Evolutionary conservation across 1,140 invertebrate species (phyloP).

Genomic region (Cryptotermes secundus): DNA sequence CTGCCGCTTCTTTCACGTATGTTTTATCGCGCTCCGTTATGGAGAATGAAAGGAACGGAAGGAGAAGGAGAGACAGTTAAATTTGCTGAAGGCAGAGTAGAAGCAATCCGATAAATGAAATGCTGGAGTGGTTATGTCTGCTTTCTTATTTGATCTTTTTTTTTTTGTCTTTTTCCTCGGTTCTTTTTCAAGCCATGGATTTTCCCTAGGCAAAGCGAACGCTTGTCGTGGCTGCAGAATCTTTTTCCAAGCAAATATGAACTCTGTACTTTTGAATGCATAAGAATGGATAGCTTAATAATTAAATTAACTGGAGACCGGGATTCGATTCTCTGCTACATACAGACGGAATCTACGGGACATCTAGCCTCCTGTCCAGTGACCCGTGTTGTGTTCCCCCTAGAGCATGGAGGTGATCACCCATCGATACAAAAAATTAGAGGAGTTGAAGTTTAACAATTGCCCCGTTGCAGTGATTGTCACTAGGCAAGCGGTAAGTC

Average conservation of each 20-base stretch:
- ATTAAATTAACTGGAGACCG: too few relatives aligned
- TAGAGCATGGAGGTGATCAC: too few relatives aligned
- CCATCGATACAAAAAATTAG: too few relatives aligned
- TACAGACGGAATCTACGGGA: too few relatives aligned
- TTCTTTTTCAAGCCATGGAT: not conserved
- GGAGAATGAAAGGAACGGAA: not conserved
- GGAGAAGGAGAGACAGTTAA: not conserved
- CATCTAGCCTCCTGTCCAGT: too few relatives aligned
- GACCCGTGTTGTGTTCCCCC: too few relatives aligned
- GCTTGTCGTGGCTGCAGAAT: not conserved
- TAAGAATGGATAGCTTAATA: not conserved
- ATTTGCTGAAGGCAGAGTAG: slow-evolving; percentile 1
- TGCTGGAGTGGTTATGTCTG: not conserved
- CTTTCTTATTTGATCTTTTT: not conserved
- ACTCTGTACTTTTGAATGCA: not conserved
- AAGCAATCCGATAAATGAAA: slow-evolving; percentile 19
- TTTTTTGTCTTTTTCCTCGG: not conserved
- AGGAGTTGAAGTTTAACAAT: too few relatives aligned
- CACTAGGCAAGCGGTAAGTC: too few relatives aligned
- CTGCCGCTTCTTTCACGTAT: not conserved
- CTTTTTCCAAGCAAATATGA: not conserved
- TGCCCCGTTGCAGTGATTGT: too few relatives aligned
- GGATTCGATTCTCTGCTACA: too few relatives aligned
- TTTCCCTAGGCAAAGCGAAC: not conserved
- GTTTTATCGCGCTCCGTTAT: not conserved